Percentiles rank a stretch among this genome's conserved stretches.
Evolutionary conservation across 92 coral and sea anemone species (phyloP).

Genomic region (Umimayanthus kanabou): DNA sequence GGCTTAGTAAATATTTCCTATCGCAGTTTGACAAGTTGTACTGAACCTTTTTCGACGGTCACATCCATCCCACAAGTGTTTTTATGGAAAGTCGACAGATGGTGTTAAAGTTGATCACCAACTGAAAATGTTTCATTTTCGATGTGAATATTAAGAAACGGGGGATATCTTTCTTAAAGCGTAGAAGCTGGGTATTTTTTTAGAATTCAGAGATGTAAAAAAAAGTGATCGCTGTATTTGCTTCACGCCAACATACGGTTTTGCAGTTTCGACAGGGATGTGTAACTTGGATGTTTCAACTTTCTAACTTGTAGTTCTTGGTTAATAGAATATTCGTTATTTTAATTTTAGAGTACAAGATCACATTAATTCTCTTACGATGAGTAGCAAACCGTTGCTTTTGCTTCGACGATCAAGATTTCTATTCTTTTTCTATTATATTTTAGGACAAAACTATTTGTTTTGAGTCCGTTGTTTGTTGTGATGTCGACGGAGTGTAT

Average conservation of each 20-base stretch:
- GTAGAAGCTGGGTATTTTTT: not conserved
- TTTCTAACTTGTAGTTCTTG: not conserved
- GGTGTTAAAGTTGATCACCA: not conserved
- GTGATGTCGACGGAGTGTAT: no score
- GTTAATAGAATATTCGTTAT: no score
- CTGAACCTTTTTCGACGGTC: not conserved
- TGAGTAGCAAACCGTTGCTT: not conserved
- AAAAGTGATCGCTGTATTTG: not conserved
- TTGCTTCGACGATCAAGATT: not conserved
- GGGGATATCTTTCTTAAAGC: no score
- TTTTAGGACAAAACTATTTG: not conserved
- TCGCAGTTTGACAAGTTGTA: conserved; percentile 4
- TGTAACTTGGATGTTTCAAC: not conserved
- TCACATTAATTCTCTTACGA: not conserved
- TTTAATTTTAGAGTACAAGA: no score
- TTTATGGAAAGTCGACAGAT: conserved; percentile 14
- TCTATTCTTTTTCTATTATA: not conserved
- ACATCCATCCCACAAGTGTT: not conserved
- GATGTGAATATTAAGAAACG: not conserved
- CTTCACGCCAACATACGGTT: not conserved
- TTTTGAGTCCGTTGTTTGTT: not conserved
- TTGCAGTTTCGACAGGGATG: not conserved
- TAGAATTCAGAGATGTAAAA: not conserved
- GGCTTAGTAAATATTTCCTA: not conserved
- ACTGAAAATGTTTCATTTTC: not conserved